Percentiles rank a stretch among this genome's conserved stretches.
phyloP scores from a whole-genome alignment of 2,888 invertebrate species.

The Pandemis heparana region DNA sequence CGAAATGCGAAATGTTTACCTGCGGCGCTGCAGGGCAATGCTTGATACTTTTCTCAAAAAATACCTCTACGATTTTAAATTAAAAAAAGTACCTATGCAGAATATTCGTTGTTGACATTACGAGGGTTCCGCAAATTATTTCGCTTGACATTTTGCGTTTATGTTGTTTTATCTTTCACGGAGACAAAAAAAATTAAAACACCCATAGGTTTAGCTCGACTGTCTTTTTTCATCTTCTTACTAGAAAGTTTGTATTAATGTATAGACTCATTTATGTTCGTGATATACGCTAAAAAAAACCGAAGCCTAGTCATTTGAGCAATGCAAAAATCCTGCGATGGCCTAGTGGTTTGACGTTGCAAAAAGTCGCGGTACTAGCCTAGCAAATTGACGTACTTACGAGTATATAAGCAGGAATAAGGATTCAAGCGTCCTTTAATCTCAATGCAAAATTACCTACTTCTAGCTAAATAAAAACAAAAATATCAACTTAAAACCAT shows the following conservation, averaged over 20 bases:
- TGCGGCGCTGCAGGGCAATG: constrained; percentile 68
- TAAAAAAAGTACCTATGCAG: constrained; percentile 44
- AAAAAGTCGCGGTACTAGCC: no score
- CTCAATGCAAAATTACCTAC: background rate
- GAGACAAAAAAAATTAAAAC: background rate
- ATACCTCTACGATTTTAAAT: constrained; percentile 61
- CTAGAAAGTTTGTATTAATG: no score
- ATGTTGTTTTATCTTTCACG: background rate
- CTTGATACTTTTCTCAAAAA: constrained; percentile 66
- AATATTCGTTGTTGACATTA: constrained; percentile 11
- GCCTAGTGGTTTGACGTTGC: no score
- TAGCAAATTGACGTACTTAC: no score
- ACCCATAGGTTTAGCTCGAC: background rate
- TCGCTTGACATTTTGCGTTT: constrained; percentile 6
- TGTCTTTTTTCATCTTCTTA: no score
- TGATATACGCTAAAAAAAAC: no score
- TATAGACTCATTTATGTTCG: no score
- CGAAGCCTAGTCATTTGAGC: no score
- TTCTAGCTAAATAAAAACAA: background rate
- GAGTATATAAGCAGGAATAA: background rate
- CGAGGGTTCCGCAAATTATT: constrained; percentile 16
- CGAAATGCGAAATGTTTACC: constrained; percentile 74
- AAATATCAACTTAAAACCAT: background rate
- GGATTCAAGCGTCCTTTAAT: background rate
- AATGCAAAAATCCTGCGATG: no score